Evolutionary conservation across 2,113 vertebrate genomes (phyloP), one percentile per base, ranked within the genome.

Genomic region (Zapus hudsonius): DNA sequence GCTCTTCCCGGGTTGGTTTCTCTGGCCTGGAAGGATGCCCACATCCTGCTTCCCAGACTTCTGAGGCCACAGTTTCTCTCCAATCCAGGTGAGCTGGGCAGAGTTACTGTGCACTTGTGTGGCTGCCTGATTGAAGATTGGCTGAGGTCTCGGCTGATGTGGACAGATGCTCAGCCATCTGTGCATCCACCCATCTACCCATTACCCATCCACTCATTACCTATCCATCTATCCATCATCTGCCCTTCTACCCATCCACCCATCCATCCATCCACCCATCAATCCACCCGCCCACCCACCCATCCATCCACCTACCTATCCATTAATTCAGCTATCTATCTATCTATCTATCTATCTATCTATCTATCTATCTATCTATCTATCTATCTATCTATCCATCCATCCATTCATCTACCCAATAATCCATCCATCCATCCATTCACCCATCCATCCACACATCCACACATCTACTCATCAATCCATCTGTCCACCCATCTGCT

Each of bases 1-100:
- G 52, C 8, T 95, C 74, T 72, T 85, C 36, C 66, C 27, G 57
- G 63, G 70, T 64, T 61, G 52, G 31, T 87, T 95, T 66, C 85
- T 95, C 59, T 81, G 81, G 81, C 44, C 11, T 73, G 0, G 1
- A 91, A 61, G 33, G 69, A 76, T 36, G 31, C 82, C 94, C 6
- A 3, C 25, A 42, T 89, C 63, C 69, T 88, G 55, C 11, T 23
- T n/a, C 64, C 17, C 1, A 8, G 52, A 27, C 70, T 75, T 69
- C 78, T 9, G 47, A 66, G 19, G 31, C 25, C n/a, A 12, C 0
- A 8, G 47, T 36, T 25, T 87, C 57, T 31, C 79, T 66, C 29
- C 29, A 36, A 23, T 38, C 3, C 52, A 52, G 85, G 40, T 44
- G 69, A 87, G 63, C 5, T 61, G 22, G 15, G 67, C 22, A 40